Conservation (phyloP, 2,888 invertebrate genomes). For the Leptura quadrifasciata region DNA sequence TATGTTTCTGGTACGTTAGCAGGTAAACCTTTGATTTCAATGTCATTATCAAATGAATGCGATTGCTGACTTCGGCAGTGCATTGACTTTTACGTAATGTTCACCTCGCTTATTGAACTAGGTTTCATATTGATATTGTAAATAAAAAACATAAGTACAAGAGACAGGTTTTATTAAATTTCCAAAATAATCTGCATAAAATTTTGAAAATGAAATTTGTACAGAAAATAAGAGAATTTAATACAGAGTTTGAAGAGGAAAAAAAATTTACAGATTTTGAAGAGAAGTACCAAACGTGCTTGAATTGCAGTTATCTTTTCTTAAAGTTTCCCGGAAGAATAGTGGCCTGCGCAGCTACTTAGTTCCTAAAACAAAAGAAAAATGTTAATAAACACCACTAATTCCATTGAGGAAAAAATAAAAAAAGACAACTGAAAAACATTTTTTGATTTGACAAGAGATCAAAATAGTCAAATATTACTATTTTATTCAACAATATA, state of each 20-base stretch:
- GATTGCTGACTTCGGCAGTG: slow-evolving; percentile 28
- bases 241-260: neutral
- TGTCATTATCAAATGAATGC: slow-evolving; percentile 27
- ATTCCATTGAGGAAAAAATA: slow-evolving; percentile 51
- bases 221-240: neutral
- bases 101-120: neutral
- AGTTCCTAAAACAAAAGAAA: slow-evolving; percentile 56
- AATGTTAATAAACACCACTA: slow-evolving; percentile 28
- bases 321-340: slow-evolving; percentile 44
- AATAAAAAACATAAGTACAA: slow-evolving; percentile 13
- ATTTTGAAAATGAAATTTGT: slow-evolving; percentile 3
- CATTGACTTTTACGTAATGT: slow-evolving; percentile 8
- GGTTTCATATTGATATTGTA: neutral
- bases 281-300: neutral
- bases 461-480: neutral
- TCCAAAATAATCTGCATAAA: neutral
- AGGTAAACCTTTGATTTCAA: slow-evolving; percentile 15
- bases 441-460: neutral
- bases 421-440: slow-evolving; percentile 57
- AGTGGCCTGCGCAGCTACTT: slow-evolving; percentile 8
- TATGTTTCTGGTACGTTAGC: neutral
- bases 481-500: slow-evolving; percentile 12
- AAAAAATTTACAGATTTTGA: neutral
- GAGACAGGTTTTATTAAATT: slow-evolving; percentile 12
- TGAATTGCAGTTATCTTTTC: slow-evolving; percentile 50